phyloP scores from a whole-genome alignment of 2,888 invertebrate genomes.

The Pollenia griseotomentosa region DNA sequence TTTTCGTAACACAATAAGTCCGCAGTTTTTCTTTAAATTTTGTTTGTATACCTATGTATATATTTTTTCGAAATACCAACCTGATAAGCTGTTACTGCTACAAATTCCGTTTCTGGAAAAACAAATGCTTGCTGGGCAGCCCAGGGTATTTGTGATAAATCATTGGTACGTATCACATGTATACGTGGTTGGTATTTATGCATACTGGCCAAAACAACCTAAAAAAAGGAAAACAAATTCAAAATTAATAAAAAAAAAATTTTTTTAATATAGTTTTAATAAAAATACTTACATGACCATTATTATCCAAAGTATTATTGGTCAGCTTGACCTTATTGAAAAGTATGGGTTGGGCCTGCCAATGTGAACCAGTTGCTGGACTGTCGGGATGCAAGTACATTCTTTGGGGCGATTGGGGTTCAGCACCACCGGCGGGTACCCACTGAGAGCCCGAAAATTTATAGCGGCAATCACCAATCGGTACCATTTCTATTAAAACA shows the following conservation, averaged over 20 bases:
- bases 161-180: slow-evolving; percentile 92
- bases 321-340: slow-evolving; percentile 95
- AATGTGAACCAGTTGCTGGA: slow-evolving; percentile 92
- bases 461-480: slow-evolving; percentile 90
- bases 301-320: slow-evolving; percentile 92
- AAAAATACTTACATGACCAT: slow-evolving; percentile 89
- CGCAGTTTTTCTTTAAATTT: too few species aligned
- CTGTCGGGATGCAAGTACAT: slow-evolving; percentile 94
- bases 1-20: too few species aligned
- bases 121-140: slow-evolving; percentile 88
- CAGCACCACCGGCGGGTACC: slow-evolving; percentile 94
- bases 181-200: slow-evolving; percentile 97
- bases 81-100: slow-evolving; percentile 99
- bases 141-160: slow-evolving; percentile 89
- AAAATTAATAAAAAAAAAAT: slow-evolving; percentile 7
- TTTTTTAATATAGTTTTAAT: background rate
- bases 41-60: too few species aligned
- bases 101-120: slow-evolving; percentile 94
- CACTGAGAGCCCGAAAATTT: slow-evolving; percentile 93
- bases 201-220: slow-evolving; percentile 97
- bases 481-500: slow-evolving; percentile 91
- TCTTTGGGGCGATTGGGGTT: slow-evolving; percentile 90
- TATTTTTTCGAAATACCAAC: slow-evolving; percentile 83
- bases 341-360: slow-evolving; percentile 92
- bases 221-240: slow-evolving; percentile 75